Conservation (phyloP, 2,797 vertebrate species). For the Dermochelys coriacea region DNA sequence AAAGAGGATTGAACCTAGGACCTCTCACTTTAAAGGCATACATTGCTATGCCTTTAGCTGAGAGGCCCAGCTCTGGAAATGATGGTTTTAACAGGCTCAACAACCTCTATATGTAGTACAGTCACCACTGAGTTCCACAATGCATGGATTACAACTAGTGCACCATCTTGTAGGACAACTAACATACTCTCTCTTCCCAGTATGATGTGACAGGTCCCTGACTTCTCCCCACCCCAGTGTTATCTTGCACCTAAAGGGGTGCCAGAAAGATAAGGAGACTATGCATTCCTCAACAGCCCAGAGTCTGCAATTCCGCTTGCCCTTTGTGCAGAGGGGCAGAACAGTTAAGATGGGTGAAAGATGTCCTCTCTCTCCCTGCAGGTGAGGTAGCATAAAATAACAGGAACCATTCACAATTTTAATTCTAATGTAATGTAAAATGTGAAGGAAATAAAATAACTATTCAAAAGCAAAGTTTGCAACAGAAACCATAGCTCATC, state of each 20-base stretch:
- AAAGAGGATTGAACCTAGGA: neutral
- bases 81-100: neutral
- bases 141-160: neutral
- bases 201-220: neutral
- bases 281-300: neutral
- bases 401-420: neutral
- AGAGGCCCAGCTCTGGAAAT: neutral
- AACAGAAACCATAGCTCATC: neutral
- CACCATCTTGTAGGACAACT: neutral
- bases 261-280: neutral
- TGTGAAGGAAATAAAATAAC: neutral
- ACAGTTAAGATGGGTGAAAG: fast-evolving
- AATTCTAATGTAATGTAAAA: neutral
- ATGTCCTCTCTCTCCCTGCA: neutral
- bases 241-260: neutral
- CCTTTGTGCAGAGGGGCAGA: fast-evolving
- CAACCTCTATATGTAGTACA: neutral
- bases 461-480: neutral
- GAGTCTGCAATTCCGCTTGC: neutral
- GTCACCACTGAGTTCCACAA: neutral
- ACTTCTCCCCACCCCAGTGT: neutral
- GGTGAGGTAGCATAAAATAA: neutral
- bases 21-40: neutral
- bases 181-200: neutral
- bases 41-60: neutral